These are phyloP conservation scores for Heliconius melpomene DNA, from an alignment of 1,140 invertebrate genomes.

Conservation along the genomic window DNA sequence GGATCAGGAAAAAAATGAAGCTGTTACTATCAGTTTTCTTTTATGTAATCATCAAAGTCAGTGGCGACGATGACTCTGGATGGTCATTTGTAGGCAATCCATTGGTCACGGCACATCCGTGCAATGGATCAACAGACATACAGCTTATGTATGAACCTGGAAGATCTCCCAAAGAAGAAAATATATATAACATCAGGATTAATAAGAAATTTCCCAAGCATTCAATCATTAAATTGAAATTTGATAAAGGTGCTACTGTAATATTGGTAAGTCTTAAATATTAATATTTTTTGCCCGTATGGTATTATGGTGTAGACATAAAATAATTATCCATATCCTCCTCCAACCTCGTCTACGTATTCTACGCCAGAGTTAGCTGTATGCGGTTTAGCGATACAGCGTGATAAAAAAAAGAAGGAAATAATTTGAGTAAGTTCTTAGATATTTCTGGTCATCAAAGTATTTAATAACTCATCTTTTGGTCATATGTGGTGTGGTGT, in stretches of 20 bases:
- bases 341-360: no score
- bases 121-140: conserved; percentile 46
- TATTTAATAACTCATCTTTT: no score
- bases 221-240: conserved; percentile 41
- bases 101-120: conserved; percentile 44
- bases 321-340: no score
- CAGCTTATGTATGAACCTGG: conserved; percentile 43
- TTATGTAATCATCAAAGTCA: neutral
- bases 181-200: conserved; percentile 39
- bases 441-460: no score
- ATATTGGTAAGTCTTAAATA: neutral
- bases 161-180: conserved; percentile 50
- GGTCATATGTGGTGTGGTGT: no score
- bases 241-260: conserved; percentile 41
- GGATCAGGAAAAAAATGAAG: neutral
- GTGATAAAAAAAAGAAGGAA: no score
- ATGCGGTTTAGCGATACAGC: no score
- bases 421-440: no score
- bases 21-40: neutral
- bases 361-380: no score
- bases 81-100: conserved; percentile 41
- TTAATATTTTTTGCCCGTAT: no score
- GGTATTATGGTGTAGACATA: no score
- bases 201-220: conserved; percentile 31
- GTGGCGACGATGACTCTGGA: neutral